Percentiles rank a stretch among this genome's conserved stretches.
phyloP scores from a whole-genome alignment of 1,140 invertebrate genomes.

The Lasaia peninsularis region DNA sequence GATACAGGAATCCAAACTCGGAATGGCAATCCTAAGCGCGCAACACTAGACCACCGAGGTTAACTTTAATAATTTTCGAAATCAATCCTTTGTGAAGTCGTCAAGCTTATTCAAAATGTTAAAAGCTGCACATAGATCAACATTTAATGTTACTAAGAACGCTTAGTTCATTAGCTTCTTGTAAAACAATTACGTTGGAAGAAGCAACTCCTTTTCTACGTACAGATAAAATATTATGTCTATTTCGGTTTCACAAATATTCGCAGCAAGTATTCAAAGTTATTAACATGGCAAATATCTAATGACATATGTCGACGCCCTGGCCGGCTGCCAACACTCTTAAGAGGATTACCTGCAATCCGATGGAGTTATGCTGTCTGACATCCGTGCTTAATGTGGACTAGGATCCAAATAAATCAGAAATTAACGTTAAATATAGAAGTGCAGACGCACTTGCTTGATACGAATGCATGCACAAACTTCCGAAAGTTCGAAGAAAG shows the following conservation, averaged over 20 bases:
- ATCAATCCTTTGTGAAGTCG: background rate
- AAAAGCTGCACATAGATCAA: too few species aligned
- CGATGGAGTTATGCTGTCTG: background rate
- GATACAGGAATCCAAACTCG: too few species aligned
- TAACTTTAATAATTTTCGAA: too few species aligned
- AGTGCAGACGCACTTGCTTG: background rate
- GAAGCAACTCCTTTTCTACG: too few species aligned
- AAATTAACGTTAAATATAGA: background rate
- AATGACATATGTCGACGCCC: conserved; percentile 3
- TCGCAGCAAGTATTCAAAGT: conserved; percentile 1
- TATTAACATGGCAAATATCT: conserved; percentile 10
- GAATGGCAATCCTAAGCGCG: too few species aligned
- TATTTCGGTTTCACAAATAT: background rate
- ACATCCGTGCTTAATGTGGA: background rate
- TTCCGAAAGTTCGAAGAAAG: too few species aligned
- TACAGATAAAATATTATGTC: background rate
- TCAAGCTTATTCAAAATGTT: background rate
- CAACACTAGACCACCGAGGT: too few species aligned
- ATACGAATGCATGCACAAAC: too few species aligned
- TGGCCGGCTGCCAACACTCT: background rate
- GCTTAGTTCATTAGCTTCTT: too few species aligned
- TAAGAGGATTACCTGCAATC: conserved; percentile 8
- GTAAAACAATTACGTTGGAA: too few species aligned
- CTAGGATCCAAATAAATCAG: background rate
- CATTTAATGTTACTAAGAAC: too few species aligned